Percentiles rank a stretch among this genome's conserved stretches.
Conservation (phyloP, 2,888 invertebrate genomes). For the Ectemnius cavifrons region DNA sequence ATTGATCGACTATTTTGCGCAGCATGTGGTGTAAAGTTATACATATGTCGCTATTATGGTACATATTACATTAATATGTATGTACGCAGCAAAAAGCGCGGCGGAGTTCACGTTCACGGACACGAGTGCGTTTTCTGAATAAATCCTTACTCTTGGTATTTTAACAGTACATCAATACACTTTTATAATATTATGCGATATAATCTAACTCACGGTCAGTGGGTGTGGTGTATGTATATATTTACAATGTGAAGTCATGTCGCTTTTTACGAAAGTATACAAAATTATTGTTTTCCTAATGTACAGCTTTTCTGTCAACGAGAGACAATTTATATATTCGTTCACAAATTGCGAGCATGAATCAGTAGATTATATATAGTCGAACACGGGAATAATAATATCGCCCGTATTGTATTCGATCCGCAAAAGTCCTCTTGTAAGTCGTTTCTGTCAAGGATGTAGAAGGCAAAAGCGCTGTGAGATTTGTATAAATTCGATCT, state of each 20-base stretch:
- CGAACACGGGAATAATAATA: not conserved
- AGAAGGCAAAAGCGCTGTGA: no score
- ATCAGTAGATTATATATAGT: not conserved
- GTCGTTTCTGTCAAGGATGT: no score
- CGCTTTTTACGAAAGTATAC: constrained; percentile 62
- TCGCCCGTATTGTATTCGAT: not conserved
- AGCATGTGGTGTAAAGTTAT: no score
- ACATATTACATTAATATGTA: not conserved
- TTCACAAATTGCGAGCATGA: constrained; percentile 8
- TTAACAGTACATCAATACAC: constrained; percentile 64
- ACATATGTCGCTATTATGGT: not conserved
- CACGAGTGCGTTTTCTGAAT: constrained; percentile 40
- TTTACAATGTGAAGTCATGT: constrained; percentile 45
- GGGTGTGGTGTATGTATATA: constrained; percentile 54
- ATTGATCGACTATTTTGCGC: not conserved
- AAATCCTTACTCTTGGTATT: constrained; percentile 58
- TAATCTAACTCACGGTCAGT: constrained; percentile 44
- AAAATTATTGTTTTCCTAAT: constrained; percentile 61
- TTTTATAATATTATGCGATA: constrained; percentile 39
- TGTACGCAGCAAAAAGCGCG: no score
- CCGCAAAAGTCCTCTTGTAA: not conserved
- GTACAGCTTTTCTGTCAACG: constrained; percentile 33
- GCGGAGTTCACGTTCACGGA: no score
- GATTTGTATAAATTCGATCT: no score
- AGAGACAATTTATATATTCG: constrained; percentile 32